These are phyloP conservation scores for Epinephelus coioides DNA, from an alignment of 2,797 vertebrate species.

Conservation along the genomic window DNA sequence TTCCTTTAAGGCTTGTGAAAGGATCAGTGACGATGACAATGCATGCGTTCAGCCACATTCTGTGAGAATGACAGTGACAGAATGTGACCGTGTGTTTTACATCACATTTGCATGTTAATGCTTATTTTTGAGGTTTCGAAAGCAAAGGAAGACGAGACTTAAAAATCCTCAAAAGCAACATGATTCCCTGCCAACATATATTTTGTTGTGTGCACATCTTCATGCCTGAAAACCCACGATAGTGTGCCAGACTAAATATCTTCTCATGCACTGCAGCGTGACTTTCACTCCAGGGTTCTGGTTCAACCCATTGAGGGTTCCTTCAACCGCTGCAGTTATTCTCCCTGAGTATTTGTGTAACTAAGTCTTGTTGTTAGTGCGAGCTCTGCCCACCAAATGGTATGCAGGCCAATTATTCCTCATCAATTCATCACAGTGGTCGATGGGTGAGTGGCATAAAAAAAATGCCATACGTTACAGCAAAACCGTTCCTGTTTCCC, in stretches of 20 bases:
- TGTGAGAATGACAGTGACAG: background rate
- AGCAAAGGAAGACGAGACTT: background rate
- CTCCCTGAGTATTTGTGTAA: conserved; percentile 27
- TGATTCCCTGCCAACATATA: background rate
- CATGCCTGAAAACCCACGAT: background rate
- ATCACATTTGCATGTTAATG: background rate
- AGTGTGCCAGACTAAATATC: conserved; percentile 8
- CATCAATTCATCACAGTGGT: conserved; percentile 43
- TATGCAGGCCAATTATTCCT: conserved; percentile 42
- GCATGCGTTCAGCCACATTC: background rate
- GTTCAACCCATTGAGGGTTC: conserved; percentile 17
- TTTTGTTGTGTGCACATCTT: conserved; percentile 25
- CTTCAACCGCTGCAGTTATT: conserved; percentile 23
- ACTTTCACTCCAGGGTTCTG: conserved; percentile 26
- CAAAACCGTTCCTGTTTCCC: conserved; percentile 67
- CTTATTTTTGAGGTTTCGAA: background rate
- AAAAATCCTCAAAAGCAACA: background rate
- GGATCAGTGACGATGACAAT: background rate
- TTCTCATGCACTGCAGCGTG: conserved; percentile 13
- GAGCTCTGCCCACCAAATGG: conserved; percentile 34
- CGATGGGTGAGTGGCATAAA: conserved; percentile 51
- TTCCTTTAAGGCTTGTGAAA: conserved; percentile 6
- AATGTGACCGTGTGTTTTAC: background rate
- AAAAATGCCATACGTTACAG: conserved; percentile 63
- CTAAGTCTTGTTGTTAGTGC: conserved; percentile 29